Conservation (phyloP, 2,888 invertebrate species). For the Arenicola marina region DNA sequence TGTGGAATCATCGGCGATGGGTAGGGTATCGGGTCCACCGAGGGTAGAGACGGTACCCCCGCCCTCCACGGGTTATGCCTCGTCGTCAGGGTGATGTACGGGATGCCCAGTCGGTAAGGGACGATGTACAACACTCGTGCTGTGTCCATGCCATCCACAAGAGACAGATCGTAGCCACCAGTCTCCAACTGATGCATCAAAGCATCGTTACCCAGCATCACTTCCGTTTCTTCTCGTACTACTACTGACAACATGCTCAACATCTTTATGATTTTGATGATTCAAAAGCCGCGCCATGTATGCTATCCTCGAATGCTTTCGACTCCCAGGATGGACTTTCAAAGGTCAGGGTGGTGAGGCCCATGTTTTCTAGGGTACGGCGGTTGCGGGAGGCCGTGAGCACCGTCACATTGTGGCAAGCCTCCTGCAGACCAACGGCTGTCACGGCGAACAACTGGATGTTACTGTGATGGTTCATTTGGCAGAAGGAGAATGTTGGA, state of each 20-base stretch:
- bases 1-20: not conserved
- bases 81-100: conserved; percentile 3
- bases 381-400: not conserved
- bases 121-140: conserved; percentile 2
- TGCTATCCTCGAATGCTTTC: not conserved
- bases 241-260: not conserved
- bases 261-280: not conserved
- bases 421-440: not conserved
- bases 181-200: not conserved
- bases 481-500: no score
- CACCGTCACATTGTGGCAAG: conserved; percentile 8
- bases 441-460: conserved; percentile 9
- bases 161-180: not conserved
- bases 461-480: conserved; percentile 3
- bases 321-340: not conserved
- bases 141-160: conserved; percentile 6
- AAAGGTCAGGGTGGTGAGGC: not conserved
- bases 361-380: not conserved
- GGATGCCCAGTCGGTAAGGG: conserved; percentile 11
- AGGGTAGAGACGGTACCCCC: conserved; percentile 13
- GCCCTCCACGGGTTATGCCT: not conserved
- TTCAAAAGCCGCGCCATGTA: not conserved
- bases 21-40: not conserved
- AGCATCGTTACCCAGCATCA: not conserved
- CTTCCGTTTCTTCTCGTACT: not conserved